These are phyloP conservation scores for Dendrophyllia cribrosa DNA, from an alignment of 64 coral and sea anemone species.

Conservation along the genomic window DNA sequence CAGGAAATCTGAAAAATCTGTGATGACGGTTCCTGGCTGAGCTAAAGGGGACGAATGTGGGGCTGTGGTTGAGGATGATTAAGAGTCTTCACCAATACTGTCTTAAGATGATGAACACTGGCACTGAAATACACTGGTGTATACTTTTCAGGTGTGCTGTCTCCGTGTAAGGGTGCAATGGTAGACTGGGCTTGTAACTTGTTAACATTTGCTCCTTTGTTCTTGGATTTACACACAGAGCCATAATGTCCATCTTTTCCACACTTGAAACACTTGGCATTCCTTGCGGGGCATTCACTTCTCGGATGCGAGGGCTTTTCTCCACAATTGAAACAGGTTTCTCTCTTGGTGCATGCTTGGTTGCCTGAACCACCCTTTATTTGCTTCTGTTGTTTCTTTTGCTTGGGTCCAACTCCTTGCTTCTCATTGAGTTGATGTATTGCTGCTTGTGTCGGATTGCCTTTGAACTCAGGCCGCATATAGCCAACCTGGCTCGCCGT, in stretches of 20 bases:
- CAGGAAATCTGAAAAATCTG: not conserved
- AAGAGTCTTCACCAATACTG: no score
- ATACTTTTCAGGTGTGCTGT: not conserved
- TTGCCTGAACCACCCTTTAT: not conserved
- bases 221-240: no score
- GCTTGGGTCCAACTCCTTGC: not conserved
- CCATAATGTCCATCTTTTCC: no score
- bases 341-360: not conserved
- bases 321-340: not conserved
- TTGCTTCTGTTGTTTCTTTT: no score
- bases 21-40: not conserved
- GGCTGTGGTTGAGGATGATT: no score
- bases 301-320: not conserved
- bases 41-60: not conserved
- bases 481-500: conserved; percentile 7
- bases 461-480: no score
- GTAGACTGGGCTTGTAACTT: no score
- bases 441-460: no score
- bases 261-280: no score
- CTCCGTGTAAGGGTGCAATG: not conserved
- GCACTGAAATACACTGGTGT: conserved; percentile 10
- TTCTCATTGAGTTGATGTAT: not conserved
- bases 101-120: conserved; percentile 2
- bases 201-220: not conserved
- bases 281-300: no score